Conservation (phyloP, 92 coral and sea anemone species). For the Epizoanthus stellaris region DNA sequence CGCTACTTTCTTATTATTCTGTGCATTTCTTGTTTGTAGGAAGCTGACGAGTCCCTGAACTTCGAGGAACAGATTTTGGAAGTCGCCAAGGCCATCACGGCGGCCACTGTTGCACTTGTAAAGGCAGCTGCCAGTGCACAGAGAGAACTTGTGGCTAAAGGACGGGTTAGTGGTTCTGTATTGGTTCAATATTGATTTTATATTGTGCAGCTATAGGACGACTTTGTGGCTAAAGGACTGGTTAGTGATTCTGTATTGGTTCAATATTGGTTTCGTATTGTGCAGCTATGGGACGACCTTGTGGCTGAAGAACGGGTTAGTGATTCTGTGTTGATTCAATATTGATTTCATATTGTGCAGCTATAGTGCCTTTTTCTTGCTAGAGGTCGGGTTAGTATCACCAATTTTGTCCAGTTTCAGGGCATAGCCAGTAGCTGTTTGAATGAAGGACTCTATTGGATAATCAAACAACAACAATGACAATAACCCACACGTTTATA, state of each 20-base stretch:
- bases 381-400: slow-evolving; percentile 49
- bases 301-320: slow-evolving; percentile 53
- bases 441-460: too few species aligned
- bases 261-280: background rate
- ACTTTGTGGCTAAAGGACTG: slow-evolving; percentile 85
- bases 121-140: slow-evolving; percentile 98
- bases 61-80: slow-evolving; percentile 97
- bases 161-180: slow-evolving; percentile 68
- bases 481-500: too few species aligned
- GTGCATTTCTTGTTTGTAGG: too few species aligned
- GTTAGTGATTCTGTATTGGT: background rate
- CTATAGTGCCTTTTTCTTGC: slow-evolving; percentile 84
- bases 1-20: too few species aligned
- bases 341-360: background rate
- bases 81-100: slow-evolving; percentile 96
- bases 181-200: background rate
- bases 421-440: too few species aligned
- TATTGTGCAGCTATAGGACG: slow-evolving; percentile 56
- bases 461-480: too few species aligned
- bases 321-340: background rate
- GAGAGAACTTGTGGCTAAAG: slow-evolving; percentile 90
- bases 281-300: background rate
- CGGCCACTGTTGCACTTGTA: slow-evolving; percentile 96
- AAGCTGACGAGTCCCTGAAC: slow-evolving; percentile 54
- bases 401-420: too few species aligned